These are phyloP conservation scores for Onychorhynchus coronatus DNA, from an alignment of 2,113 vertebrate species.

Conservation along the genomic window DNA sequence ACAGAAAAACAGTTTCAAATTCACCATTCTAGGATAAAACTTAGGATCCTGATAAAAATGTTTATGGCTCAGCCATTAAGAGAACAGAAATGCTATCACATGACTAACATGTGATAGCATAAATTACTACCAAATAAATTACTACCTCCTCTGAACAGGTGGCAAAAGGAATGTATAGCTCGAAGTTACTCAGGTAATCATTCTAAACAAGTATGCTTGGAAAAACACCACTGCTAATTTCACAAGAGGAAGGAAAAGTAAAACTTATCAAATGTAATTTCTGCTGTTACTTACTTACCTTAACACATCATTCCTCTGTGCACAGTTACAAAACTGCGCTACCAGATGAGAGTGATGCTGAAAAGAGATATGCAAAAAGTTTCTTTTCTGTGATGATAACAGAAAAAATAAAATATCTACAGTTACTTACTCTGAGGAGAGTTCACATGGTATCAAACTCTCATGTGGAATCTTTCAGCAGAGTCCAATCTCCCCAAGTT, in stretches of 20 bases:
- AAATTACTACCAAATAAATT: not conserved
- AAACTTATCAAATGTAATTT: not conserved
- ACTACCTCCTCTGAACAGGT: not conserved
- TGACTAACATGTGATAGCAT: not conserved
- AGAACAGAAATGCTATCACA: not conserved
- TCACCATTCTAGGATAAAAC: not conserved
- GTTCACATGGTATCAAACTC: not conserved
- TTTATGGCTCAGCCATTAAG: not conserved
- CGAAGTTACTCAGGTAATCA: not conserved
- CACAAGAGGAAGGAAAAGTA: not conserved
- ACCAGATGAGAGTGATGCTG: not conserved
- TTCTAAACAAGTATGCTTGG: not conserved
- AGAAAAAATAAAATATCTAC: not conserved
- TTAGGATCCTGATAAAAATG: not conserved
- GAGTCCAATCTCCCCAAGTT: not conserved
- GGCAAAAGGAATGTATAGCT: not conserved
- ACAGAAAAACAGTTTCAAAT: not conserved
- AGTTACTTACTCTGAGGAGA: not conserved
- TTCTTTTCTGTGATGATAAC: not conserved
- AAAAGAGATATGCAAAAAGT: not conserved
- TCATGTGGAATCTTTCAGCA: not conserved
- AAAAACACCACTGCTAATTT: not conserved
- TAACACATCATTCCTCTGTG: not conserved
- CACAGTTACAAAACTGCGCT: not conserved
- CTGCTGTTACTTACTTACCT: not conserved